Evolutionary conservation across 2,113 vertebrate species (phyloP), one percentile per base, ranked within the genome.

Genomic region (Empidonax alnorum): DNA sequence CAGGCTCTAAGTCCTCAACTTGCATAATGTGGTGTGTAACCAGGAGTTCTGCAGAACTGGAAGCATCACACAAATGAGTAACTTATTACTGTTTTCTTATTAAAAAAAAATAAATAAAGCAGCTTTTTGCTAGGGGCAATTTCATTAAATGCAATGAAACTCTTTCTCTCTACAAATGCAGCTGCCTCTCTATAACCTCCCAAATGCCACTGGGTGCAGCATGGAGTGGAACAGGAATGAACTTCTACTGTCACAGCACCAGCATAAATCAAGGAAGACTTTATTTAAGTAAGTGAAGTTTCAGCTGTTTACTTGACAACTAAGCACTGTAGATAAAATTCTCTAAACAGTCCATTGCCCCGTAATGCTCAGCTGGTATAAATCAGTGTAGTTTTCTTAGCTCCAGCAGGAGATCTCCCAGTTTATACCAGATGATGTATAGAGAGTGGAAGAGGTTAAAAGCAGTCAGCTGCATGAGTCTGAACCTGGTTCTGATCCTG

Each of bases 301-400:
- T 92, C 79, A 89, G 27, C 72, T 92, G 68, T 77, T 90, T 77
- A 89, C 94, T 75, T 94, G 91, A 84, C 80, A 89, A 49, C 24
- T 1, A 24, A 68, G 31, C 1, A 2, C 76, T 74, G 35, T 10
- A 88, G 80, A 81, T 71, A 92, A 93, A 90, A 86, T 67, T 71
- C 47, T 52, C 63, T 77, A 42, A 80, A 79, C 41, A 74, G n/a
- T 20, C 61, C 71, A 67, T 83, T 93, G 63, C 41, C 72, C 44
- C 0, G 21, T 46, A 49, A 80, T 47, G 33, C 37, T 89, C 71
- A 65, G 52, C 55, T 77, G 55, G 39, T 21, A 52, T 89, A 89
- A 95, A 83, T 87, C 56, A 63, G 17, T 23, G 44, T 6, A 44
- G 41, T 53, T 86, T 86, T 53, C 55, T 62, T 13, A 53, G 86